These are phyloP conservation scores for Lithophane socia DNA, from an alignment of 2,888 invertebrate species.

Conservation along the genomic window DNA sequence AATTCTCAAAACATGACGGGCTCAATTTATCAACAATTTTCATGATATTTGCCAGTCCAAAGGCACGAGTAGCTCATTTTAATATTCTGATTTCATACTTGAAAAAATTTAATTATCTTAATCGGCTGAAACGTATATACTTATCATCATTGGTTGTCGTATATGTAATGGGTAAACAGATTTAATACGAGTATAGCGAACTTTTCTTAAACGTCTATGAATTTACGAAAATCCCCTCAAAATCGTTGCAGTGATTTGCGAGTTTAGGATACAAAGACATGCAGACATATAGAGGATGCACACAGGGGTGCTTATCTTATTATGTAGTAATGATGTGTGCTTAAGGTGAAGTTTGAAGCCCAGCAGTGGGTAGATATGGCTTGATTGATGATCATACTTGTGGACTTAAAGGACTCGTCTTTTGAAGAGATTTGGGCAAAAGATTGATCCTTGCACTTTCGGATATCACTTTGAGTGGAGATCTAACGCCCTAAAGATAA, in stretches of 20 bases:
- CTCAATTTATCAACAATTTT: neutral
- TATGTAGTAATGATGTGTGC: conserved; percentile 61
- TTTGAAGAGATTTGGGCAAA: conserved; percentile 16
- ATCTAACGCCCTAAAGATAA: neutral
- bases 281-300: too few relatives aligned
- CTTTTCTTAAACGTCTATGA: conserved; percentile 12
- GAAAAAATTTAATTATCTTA: neutral
- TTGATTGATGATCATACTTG: conserved; percentile 59
- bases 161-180: neutral
- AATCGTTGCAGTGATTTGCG: conserved; percentile 52
- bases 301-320: conserved; percentile 54
- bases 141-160: neutral
- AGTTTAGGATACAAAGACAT: conserved; percentile 54
- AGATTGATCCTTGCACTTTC: conserved; percentile 26
- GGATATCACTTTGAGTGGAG: neutral
- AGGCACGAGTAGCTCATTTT: neutral
- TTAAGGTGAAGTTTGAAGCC: conserved; percentile 48
- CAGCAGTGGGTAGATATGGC: conserved; percentile 54
- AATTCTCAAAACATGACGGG: neutral
- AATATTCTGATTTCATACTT: neutral
- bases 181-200: neutral
- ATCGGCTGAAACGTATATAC: neutral
- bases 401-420: conserved; percentile 40
- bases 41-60: neutral
- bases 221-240: conserved; percentile 42